These are phyloP conservation scores for Actinemys pallida DNA, from an alignment of 2,113 vertebrate species.

Conservation along the genomic window DNA sequence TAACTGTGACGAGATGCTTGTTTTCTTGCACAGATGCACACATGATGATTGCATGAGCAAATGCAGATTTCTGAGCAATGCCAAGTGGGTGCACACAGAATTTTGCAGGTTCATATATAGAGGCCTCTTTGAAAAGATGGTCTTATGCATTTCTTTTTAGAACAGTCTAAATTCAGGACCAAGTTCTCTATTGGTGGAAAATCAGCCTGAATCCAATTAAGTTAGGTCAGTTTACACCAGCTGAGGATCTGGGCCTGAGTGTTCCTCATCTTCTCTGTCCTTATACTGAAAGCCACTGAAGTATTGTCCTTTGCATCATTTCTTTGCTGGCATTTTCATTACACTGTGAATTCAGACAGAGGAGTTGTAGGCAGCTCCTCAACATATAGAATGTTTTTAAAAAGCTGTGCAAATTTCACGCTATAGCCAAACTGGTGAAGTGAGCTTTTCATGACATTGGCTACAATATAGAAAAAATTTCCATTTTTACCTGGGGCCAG, in stretches of 20 bases:
- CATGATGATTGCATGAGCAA: background rate
- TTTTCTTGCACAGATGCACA: background rate
- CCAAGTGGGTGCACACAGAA: background rate
- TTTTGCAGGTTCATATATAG: rapidly evolving
- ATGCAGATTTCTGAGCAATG: background rate
- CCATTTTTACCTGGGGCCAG: constrained; percentile 64
- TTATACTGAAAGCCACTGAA: background rate
- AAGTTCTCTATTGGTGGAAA: background rate
- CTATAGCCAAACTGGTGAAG: background rate
- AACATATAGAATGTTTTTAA: constrained; percentile 42
- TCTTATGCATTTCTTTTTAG: background rate
- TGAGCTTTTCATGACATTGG: constrained; percentile 15
- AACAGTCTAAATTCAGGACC: background rate
- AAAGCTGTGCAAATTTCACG: constrained; percentile 29
- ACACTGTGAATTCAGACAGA: background rate
- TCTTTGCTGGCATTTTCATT: background rate
- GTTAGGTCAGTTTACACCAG: background rate
- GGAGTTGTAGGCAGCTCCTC: background rate
- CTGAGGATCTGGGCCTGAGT: background rate
- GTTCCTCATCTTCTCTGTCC: background rate
- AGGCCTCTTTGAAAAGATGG: background rate
- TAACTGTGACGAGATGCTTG: rapidly evolving
- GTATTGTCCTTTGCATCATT: background rate
- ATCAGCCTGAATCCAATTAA: background rate
- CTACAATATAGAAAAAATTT: constrained; percentile 67